Conservation (phyloP, 2,797 vertebrate species). For the Phrynocephalus vlangalii region DNA sequence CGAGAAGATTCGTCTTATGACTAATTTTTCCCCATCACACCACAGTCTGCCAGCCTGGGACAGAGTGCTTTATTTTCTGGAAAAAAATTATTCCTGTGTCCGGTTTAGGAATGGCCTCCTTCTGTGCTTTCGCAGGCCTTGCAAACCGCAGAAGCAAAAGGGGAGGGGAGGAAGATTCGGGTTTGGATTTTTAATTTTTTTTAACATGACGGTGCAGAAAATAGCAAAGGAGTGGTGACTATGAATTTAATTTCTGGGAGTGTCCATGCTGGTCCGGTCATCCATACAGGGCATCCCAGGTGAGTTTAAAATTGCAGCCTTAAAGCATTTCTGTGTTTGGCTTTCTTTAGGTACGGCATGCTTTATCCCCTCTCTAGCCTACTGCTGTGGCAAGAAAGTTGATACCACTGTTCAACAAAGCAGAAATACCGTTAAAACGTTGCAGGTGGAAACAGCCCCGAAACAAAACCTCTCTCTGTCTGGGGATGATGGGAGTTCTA, state of each 20-base stretch:
- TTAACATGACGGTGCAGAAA: background rate
- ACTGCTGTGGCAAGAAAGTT: too few species aligned
- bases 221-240: background rate
- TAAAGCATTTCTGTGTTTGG: too few species aligned
- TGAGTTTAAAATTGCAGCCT: too few species aligned
- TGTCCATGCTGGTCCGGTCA: background rate
- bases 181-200: background rate
- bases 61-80: constrained; percentile 70
- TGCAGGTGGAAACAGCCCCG: too few species aligned
- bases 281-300: too few species aligned
- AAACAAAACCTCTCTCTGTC: background rate
- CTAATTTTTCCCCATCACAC: constrained; percentile 58
- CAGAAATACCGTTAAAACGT: too few species aligned
- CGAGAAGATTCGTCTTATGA: constrained; percentile 72
- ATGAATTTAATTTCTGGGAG: too few species aligned
- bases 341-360: too few species aligned
- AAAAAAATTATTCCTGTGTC: constrained; percentile 69
- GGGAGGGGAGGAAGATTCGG: background rate
- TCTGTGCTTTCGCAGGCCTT: background rate
- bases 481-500: background rate
- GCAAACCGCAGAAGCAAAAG: background rate
- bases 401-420: too few species aligned
- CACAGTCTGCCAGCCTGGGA: constrained; percentile 67
- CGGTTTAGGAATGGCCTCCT: constrained; percentile 50
- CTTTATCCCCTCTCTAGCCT: too few species aligned